These are phyloP conservation scores for Dascyllus trimaculatus DNA, from an alignment of 2,113 vertebrate genomes.

Conservation along the genomic window DNA sequence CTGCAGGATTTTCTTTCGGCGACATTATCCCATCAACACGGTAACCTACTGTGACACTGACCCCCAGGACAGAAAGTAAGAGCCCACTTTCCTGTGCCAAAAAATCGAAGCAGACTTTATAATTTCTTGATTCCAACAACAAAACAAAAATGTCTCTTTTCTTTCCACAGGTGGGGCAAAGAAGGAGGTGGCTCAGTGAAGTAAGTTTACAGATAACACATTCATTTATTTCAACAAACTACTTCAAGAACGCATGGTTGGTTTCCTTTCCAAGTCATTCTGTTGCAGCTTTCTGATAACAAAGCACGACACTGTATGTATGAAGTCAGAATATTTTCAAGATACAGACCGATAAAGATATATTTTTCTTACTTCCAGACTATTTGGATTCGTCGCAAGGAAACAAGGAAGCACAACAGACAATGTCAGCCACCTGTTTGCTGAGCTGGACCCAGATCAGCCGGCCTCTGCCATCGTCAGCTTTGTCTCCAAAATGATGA, in stretches of 20 bases:
- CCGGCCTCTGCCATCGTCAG: constrained; percentile 94
- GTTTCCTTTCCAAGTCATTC: no score
- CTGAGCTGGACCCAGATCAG: constrained; percentile 94
- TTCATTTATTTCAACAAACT: not conserved
- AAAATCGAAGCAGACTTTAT: not conserved
- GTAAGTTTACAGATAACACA: constrained; percentile 74
- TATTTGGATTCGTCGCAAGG: constrained; percentile 96
- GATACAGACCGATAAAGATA: not conserved
- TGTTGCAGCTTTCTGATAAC: no score
- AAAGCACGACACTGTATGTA: not conserved
- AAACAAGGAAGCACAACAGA: constrained; percentile 99
- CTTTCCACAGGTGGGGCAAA: constrained; percentile 86
- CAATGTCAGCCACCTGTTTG: constrained; percentile 97
- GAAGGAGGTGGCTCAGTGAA: constrained; percentile 85
- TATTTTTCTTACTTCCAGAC: constrained; percentile 78
- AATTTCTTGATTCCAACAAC: not conserved
- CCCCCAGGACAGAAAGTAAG: constrained; percentile 95
- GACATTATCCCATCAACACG: constrained; percentile 95
- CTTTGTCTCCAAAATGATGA: constrained; percentile 96
- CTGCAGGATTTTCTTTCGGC: constrained; percentile 93
- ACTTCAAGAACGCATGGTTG: not conserved
- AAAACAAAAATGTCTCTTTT: not conserved
- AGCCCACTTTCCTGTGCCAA: not conserved
- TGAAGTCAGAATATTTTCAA: not conserved
- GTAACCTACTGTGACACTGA: constrained; percentile 95